phyloP scores from a whole-genome alignment of 2,113 vertebrate species.

The Rhea americana region DNA sequence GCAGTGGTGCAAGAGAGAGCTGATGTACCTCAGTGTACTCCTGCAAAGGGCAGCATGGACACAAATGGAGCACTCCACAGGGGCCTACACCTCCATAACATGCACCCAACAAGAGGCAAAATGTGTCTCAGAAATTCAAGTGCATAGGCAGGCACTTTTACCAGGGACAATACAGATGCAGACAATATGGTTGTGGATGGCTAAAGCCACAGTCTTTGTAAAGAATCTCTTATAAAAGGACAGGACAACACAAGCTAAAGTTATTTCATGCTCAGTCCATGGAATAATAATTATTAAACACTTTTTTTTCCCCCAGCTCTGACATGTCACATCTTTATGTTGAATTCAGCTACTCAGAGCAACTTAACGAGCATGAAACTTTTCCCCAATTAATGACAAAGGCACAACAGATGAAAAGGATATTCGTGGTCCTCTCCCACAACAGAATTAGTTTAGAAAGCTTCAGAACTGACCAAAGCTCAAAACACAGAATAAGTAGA shows the following conservation, averaged over 20 bases:
- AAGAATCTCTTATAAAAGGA: neutral
- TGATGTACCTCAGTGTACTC: no score
- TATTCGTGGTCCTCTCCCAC: neutral
- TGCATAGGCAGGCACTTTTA: rapidly evolving
- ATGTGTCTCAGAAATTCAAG: no score
- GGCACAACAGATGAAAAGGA: neutral
- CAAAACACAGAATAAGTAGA: neutral
- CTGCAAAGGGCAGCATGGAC: no score
- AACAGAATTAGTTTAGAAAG: rapidly evolving
- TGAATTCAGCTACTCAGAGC: neutral
- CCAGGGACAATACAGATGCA: neutral
- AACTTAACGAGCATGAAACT: neutral
- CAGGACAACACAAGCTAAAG: neutral
- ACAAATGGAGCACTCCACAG: no score
- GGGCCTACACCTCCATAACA: no score
- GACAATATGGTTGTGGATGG: rapidly evolving
- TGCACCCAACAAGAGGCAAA: no score
- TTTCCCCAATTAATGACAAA: neutral
- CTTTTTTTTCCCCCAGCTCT: neutral
- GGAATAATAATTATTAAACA: neutral
- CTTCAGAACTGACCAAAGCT: neutral
- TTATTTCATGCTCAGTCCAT: neutral
- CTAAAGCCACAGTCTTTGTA: neutral
- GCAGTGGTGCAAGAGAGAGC: no score
- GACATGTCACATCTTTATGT: neutral